These are phyloP conservation scores for Hafferia zeledoni DNA, from an alignment of 2,797 vertebrate genomes.

Conservation along the genomic window DNA sequence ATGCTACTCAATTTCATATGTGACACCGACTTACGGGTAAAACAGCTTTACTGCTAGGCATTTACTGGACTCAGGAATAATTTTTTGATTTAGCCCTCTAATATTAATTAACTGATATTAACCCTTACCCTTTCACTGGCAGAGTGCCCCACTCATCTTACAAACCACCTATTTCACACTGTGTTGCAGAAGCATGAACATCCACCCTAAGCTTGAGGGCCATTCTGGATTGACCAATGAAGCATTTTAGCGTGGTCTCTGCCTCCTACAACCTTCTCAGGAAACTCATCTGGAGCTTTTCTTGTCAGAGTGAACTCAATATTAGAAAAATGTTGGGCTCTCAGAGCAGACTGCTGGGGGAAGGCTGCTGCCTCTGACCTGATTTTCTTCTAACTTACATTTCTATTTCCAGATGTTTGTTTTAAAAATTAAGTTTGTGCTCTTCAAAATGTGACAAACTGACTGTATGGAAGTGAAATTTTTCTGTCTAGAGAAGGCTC, in stretches of 20 bases:
- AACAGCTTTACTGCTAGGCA: background rate
- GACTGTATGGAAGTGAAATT: background rate
- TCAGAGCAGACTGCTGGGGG: background rate
- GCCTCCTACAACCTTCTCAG: background rate
- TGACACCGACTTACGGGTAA: background rate
- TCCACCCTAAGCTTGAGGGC: background rate
- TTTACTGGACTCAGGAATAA: background rate
- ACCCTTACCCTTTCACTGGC: background rate
- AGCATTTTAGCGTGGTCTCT: background rate
- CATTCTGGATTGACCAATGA: background rate
- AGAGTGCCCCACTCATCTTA: background rate
- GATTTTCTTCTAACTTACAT: background rate
- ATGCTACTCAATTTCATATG: rapidly evolving
- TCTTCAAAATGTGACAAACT: background rate
- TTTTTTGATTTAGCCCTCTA: background rate
- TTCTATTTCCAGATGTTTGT: conserved; percentile 19
- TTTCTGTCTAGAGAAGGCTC: background rate
- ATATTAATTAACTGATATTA: background rate
- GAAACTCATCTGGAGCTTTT: background rate
- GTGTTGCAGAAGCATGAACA: background rate
- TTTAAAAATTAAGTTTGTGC: background rate
- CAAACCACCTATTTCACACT: background rate
- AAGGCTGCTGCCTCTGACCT: background rate
- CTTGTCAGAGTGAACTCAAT: background rate
- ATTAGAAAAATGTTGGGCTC: background rate